Base-by-base conservation (phyloP, 1,140 invertebrate species). In the Drosophila hydei region DNA sequence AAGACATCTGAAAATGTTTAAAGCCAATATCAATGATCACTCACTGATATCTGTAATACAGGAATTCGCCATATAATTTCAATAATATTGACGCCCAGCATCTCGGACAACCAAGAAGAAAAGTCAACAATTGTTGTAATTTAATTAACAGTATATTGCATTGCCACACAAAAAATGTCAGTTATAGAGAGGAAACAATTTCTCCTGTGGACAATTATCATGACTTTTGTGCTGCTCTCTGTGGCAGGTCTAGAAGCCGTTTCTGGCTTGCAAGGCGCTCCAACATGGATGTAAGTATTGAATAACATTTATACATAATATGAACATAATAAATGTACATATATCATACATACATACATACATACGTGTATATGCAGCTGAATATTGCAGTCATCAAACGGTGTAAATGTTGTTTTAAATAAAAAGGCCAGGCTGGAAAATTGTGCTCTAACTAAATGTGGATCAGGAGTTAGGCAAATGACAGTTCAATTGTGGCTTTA, bases 221-320 rank as follows among this genome's bases (percentile, higher is more conserved):
- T 76, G 72, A 72, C 72, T 40, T 65, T 68, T 74, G 38, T 76
- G 71, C 72, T 89, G 63, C 52, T 87, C 36, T 60, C 77, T 56
- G 45, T 76, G 23, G 62, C 74, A 47, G 56, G 79, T 42, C 38
- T 76, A 21, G 55, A 83, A 75, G 65, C 64, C n/a, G 71, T 63
- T 36, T 65, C 72, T 43, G 78, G 76, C 51, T 52, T 90, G 45
- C 83, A 90, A 69, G 89, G 90, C 59, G 83, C 89, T 50, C 90
- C 90, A 27, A 90, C 90, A 62, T 91, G 90, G 90, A 90, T 91
- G 90, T 91, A 79, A 91, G 90, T 91, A 80, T 40, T 16, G 9
- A 45, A 1, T 1, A 14, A 5, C 5, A 38, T 38, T n/a, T 38
- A 3, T 40, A 0, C 16, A 42, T 14, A 8, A 33, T 42, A 42